Evolutionary conservation across 2,113 vertebrate genomes (phyloP).

Genomic region (Ailuropoda melanoleuca): DNA sequence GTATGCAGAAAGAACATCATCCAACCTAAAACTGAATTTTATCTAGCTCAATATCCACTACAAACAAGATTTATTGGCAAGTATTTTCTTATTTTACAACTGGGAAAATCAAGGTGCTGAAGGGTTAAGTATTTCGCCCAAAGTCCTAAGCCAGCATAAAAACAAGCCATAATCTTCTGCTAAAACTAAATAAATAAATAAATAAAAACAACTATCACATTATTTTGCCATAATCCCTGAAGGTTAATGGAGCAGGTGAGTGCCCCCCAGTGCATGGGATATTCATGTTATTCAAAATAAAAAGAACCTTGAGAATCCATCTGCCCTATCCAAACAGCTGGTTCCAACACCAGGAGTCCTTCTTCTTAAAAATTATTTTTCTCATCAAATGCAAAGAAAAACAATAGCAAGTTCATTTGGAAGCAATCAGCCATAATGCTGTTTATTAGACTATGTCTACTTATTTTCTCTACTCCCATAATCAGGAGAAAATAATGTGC

Average conservation of each 20-base stretch:
- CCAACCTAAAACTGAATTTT: neutral
- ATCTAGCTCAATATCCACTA: neutral
- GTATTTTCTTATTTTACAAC: neutral
- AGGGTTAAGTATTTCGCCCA: neutral
- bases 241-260: neutral
- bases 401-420: neutral
- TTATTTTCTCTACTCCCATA: neutral
- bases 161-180: neutral
- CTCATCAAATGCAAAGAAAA: neutral
- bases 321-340: neutral
- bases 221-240: neutral
- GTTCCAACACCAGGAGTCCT: neutral
- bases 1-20: neutral
- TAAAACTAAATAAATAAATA: neutral
- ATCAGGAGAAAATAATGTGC: neutral
- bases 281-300: neutral
- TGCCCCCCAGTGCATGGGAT: fast-evolving
- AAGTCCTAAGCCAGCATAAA: neutral
- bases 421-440: neutral
- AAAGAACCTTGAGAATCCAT: neutral
- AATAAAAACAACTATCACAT: neutral
- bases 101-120: neutral
- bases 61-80: neutral
- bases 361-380: neutral
- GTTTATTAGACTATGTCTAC: neutral